Evolutionary conservation across 2,797 vertebrate genomes (phyloP), one percentile per base, ranked within the genome.

Genomic region (Erethizon dorsatum): DNA sequence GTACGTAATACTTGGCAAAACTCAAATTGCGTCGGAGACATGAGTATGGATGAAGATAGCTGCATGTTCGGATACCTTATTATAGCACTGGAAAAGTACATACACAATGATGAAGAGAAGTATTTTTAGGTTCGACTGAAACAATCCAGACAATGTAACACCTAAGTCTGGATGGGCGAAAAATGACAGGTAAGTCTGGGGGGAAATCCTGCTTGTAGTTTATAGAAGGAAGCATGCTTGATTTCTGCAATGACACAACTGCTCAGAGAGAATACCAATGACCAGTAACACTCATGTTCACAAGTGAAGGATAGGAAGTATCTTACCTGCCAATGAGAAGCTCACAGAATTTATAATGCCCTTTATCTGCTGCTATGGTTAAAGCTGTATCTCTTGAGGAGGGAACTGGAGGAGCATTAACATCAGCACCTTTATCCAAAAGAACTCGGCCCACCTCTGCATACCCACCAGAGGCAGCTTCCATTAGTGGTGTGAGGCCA

Each of bases 341-440:
- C 96, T 99, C 99, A 96, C 99, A 99, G 96, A 99, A 99, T 94
- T 99, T 99, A 98, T 99, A 99, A 98, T 99, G 99, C 83, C 99
- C 99, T 97, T 99, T 99, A 98, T 99, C 99, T 95, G 99, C 99
- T 90, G 99, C 99, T 91, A 99, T 99, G 90, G 99, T 99, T 98
- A 99, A 98, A 98, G 99, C 99, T 97, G 99, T 99, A 69, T 99
- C 99, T 98, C 99, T 98, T 0, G 99, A 99, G 6, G 99, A 99
- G 94, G 99, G 99, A 78, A 99, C 99, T 1, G 99, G 99, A 94
- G 99, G 99, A 92, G 99, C 99, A 17, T 99, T 99, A 24, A 99
- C 99, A 97, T 99, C 99, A 61, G 99, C 99, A 96, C 99, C 99
- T 98, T 99, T 99, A 98, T 99, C 99, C 97, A 99, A 98, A 96